Base-by-base conservation (phyloP, 2,113 vertebrate genomes). In the Myodes glareolus region DNA sequence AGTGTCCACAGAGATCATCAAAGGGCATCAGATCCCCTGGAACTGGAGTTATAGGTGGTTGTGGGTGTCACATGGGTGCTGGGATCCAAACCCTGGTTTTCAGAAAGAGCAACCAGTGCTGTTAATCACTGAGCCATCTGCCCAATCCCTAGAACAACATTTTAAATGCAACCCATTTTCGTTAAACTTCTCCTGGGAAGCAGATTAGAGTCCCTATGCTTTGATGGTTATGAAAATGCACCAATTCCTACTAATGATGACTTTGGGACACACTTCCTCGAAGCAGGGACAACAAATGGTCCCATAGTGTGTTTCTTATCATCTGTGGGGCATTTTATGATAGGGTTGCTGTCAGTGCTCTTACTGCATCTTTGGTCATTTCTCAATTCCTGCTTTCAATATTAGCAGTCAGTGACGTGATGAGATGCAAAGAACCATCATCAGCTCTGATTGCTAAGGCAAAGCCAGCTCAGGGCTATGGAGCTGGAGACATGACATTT, bases 211-310 rank as follows among this genome's bases (percentile, higher is more conserved):
- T 91, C 27, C 50, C 55, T 75, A 19, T 45, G 50, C 80, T 33
- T 13, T 72, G 85, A 31, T 94, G 42, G 16, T 81, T 70, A 63
- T 10, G 23, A 10, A 63, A 63, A 5, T 88, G 36, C 68, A 58
- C 7, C 29, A 88, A 5, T 50, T 85, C 70, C 65, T 91, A 7
- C 55, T 94, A 82, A 77, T 14, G 50, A 84, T 91, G 63, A 94
- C n/a, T 25, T 3, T 23, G 36, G 86, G 76, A 70, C 55, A 27
- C 25, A 78, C 68, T 88, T 87, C 67, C 65, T 23, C 31, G 77
- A 95, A 91, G 77, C 67, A 86, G 29, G 31, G 88, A 58, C 29
- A 91, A 27, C 16, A 92, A 39, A 65, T 93, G 81, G 75, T 61
- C 47, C 65, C 42, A 4, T 58, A 42, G 55, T 84, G 65, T 21